Base-by-base conservation (phyloP, 2,113 vertebrate species). In the Anas platyrhynchos region DNA sequence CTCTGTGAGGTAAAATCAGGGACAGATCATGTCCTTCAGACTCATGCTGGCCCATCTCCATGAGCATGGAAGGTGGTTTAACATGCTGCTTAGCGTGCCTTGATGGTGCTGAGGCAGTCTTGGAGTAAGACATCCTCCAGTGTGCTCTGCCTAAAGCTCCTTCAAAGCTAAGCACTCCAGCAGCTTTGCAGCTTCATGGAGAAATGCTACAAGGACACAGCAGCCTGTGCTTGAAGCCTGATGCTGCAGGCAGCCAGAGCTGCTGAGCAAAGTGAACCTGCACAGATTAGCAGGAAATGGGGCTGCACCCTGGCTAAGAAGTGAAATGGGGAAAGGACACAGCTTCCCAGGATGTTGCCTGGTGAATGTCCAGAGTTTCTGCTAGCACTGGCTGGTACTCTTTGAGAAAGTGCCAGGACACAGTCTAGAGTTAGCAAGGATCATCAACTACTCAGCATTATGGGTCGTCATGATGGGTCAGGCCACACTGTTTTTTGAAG, bases 261-360 rank as follows among this genome's bases (percentile, higher is more conserved):
- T 85, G 32, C 38, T 32, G 0, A 1, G 29, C 23, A 32, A 27
- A 61, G 6, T 6, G 22, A 67, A 15, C 9, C 43, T 38, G 5
- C 0, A 1, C 10, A 29, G 16, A 22, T 21, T 54, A 13, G 21
- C 0, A 5, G 36, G n/a, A 80, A 73, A 25, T 15, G 61, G 38
- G 46, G n/a, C 0, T 1, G 16, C 44, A 67, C 8, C 13, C 6
- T 5, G 21, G 43, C 32, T 50, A 16, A 15, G 20, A 58, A 71
- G 21, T 18, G 43, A 26, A 78, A 26, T 25, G 32, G 12, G 15
- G 65, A 56, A 36, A 38, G 56, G 48, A 13, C 54, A 34, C 3
- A 7, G 15, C 27, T 38, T n/a, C 54, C n/a, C 43, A 44, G 43
- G 38, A 31, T 5, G 3, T 32, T 52, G 77, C 17, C 16, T 44